phyloP scores from a whole-genome alignment of 2,113 vertebrate genomes.

The Noturus placidus region DNA sequence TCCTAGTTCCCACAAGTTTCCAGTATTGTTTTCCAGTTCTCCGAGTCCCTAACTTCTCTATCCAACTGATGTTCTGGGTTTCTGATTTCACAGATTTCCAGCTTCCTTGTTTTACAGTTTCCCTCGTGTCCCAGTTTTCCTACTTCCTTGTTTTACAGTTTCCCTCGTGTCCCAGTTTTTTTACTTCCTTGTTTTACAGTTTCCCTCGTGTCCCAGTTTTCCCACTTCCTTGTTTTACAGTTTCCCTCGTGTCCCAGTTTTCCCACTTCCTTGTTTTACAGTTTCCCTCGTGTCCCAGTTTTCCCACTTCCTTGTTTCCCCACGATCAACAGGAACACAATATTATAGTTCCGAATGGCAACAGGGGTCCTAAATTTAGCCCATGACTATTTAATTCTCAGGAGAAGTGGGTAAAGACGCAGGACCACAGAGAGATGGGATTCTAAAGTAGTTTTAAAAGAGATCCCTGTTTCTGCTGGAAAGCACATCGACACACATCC shows the following conservation, averaged over 20 bases:
- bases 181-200: background rate
- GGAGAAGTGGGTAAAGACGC: background rate
- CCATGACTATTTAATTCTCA: background rate
- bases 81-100: background rate
- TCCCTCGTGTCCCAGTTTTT: too few species aligned
- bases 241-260: background rate
- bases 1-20: background rate
- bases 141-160: too few species aligned
- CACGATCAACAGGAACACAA: background rate
- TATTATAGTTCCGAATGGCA: background rate
- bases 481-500: background rate
- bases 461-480: slow-evolving; percentile 3
- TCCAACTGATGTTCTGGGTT: background rate
- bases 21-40: background rate
- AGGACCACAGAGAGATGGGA: background rate
- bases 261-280: background rate
- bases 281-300: background rate
- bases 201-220: background rate
- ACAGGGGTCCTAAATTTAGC: background rate
- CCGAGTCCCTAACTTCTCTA: background rate
- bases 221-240: too few species aligned
- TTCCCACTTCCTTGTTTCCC: background rate
- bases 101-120: too few species aligned
- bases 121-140: too few species aligned
- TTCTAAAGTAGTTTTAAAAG: background rate